A percentile compares a stretch with the other conserved stretches of the same genome.
Evolutionary conservation across 1,140 invertebrate species (phyloP).

Genomic region (Drosophila nigromelanica): DNA sequence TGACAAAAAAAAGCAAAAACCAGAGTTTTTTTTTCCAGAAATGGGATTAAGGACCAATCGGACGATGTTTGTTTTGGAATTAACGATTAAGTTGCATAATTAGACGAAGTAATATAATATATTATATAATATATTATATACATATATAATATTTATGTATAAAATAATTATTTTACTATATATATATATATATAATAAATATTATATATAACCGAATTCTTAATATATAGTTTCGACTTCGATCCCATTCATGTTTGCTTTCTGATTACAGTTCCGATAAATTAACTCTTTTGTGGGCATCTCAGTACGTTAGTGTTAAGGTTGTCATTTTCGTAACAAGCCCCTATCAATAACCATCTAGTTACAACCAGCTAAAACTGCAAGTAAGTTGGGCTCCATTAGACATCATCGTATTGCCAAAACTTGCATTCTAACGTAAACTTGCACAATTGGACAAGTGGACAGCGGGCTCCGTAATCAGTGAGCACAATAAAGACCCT

Average conservation of each 20-base stretch:
- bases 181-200: too few relatives aligned
- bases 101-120: too few relatives aligned
- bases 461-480: constrained; percentile 20
- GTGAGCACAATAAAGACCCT: constrained; percentile 13
- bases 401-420: not conserved
- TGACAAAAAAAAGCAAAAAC: constrained; percentile 8
- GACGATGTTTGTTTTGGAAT: too few relatives aligned
- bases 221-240: too few relatives aligned
- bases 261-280: not conserved
- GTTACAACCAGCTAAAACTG: constrained; percentile 3
- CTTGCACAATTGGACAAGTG: constrained; percentile 34
- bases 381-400: constrained; percentile 9
- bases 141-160: too few relatives aligned
- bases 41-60: not conserved
- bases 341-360: constrained; percentile 2
- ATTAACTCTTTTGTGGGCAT: not conserved
- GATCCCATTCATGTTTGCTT: not conserved
- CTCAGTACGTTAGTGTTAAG: not conserved
- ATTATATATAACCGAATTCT: too few relatives aligned
- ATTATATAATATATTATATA: too few relatives aligned
- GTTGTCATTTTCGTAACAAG: constrained; percentile 5
- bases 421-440: constrained; percentile 25
- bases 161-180: too few relatives aligned
- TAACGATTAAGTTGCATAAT: too few relatives aligned
- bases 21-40: not conserved